Percentiles rank a stretch among this genome's conserved stretches.
Evolutionary conservation across 1,140 invertebrate genomes (phyloP).

Genomic region (Drosophila equinoxialis): DNA sequence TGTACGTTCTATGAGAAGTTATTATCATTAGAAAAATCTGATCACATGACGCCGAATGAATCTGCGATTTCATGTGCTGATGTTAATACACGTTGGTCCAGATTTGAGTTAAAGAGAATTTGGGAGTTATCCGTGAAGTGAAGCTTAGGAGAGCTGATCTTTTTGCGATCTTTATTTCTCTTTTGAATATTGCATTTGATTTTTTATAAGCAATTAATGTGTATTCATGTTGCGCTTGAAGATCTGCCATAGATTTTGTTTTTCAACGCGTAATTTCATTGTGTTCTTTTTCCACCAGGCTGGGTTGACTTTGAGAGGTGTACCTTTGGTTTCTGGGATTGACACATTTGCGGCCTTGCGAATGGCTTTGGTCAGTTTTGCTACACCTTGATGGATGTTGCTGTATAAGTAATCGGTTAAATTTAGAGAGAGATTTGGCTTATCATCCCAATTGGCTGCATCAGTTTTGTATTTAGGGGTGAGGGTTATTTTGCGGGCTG

Average conservation of each 20-base stretch:
- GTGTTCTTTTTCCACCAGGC: neutral
- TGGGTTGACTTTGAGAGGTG: neutral
- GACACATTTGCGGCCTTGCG: neutral
- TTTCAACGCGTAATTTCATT: neutral
- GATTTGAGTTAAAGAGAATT: neutral
- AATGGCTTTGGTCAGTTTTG: neutral
- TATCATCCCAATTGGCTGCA: conserved; percentile 1
- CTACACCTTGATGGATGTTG: neutral
- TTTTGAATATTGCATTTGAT: no score
- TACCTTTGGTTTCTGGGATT: neutral
- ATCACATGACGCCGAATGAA: no score
- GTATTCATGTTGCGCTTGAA: neutral
- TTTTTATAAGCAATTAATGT: neutral
- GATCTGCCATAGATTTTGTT: no score
- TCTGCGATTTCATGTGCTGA: no score
- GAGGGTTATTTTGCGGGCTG: neutral
- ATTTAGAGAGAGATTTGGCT: neutral
- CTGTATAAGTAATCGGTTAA: neutral
- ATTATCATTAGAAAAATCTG: no score
- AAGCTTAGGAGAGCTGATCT: neutral
- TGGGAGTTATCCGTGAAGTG: neutral
- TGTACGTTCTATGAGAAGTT: neutral
- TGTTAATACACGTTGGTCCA: no score
- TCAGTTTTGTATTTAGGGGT: neutral
- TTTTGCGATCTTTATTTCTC: neutral